Base-by-base conservation (phyloP, 2,888 invertebrate species). In the Tinea pellionella region DNA sequence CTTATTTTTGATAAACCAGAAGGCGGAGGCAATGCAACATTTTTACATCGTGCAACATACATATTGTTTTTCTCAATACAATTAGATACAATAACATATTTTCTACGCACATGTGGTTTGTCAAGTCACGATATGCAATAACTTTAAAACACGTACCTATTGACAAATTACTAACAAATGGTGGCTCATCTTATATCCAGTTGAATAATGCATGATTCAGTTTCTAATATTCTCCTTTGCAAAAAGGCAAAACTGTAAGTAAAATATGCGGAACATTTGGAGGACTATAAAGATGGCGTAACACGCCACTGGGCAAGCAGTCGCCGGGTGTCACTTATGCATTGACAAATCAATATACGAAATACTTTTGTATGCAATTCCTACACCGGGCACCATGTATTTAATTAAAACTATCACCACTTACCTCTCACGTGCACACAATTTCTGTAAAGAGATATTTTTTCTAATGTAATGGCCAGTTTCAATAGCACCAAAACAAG, bases 401-500 rank as follows among this genome's bases (percentile, higher is more conserved):
- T 70, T 71, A 75, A 60, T 73, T 75, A 77, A 72, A 77, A 75
- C 77, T 78, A 79, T 72, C 72, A 74, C 69, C 74, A 88, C 88
- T 88, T 87, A 88, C 88, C 88, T 87, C 82, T 74, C 82, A 80
- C 83, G 84, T 80, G 82, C 81, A 86, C 77, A 86, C 80, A 86
- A 78, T 72, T 79, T 86, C 87, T 87, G 87, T 78, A 88, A 88
- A 88, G 80, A 88, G 87, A 88, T 80, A 86, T 88, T 86, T 86
- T 85, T 83, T 84, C 86, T 83, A 83, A 87, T 85, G 82, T 86
- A 88, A 87, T 88, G 88, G 86, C 87, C 80, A 87, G 86, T 86
- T 86, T 82, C 85, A 84, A 84, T 79, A 84, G 85, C 80, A 87
- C 83, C 88, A 88, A 86, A 88, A 88, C 87, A 88, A 87, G 87